These are phyloP conservation scores for Caenorhabditis zanzibari DNA, from an alignment of 2,888 invertebrate genomes.

Conservation along the genomic window DNA sequence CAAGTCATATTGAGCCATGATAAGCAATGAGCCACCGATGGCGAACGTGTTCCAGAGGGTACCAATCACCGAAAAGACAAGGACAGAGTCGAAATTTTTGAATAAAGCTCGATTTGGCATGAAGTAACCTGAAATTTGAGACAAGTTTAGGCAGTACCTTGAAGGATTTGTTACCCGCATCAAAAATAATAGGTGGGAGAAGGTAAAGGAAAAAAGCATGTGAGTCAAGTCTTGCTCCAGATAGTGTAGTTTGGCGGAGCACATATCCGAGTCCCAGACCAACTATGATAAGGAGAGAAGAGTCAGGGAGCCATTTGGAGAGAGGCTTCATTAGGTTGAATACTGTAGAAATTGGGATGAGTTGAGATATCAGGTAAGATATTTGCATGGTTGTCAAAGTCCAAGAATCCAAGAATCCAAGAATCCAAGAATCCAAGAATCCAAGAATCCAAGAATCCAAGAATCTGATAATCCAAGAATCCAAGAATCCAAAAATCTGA, in stretches of 20 bases:
- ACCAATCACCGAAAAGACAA: slow-evolving; percentile 93
- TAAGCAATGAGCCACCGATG: slow-evolving; percentile 79
- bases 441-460: too few species aligned
- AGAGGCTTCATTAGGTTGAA: slow-evolving; percentile 71
- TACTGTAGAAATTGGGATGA: slow-evolving; percentile 52
- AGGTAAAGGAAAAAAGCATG: slow-evolving; percentile 97
- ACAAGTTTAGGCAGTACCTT: neutral
- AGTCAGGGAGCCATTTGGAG: slow-evolving; percentile 90
- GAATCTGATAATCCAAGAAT: too few species aligned
- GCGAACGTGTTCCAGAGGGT: slow-evolving; percentile 94
- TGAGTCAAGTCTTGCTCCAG: slow-evolving; percentile 84
- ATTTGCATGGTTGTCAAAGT: too few species aligned
- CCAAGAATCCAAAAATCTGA: too few species aligned
- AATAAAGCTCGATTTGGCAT: slow-evolving; percentile 99
- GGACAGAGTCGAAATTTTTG: slow-evolving; percentile 96
- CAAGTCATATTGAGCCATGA: slow-evolving; percentile 61
- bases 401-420: too few species aligned
- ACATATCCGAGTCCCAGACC: slow-evolving; percentile 87
- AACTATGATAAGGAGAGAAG: slow-evolving; percentile 95
- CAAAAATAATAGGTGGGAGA: slow-evolving; percentile 97
- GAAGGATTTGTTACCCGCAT: slow-evolving; percentile 86
- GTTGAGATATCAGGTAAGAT: too few species aligned
- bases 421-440: too few species aligned
- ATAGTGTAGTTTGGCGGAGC: slow-evolving; percentile 40
- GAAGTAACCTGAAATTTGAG: slow-evolving; percentile 90